Percentiles rank a stretch among this genome's conserved stretches.
phyloP scores from a whole-genome alignment of 2,797 vertebrate genomes.

The Astyanax mexicanus region DNA sequence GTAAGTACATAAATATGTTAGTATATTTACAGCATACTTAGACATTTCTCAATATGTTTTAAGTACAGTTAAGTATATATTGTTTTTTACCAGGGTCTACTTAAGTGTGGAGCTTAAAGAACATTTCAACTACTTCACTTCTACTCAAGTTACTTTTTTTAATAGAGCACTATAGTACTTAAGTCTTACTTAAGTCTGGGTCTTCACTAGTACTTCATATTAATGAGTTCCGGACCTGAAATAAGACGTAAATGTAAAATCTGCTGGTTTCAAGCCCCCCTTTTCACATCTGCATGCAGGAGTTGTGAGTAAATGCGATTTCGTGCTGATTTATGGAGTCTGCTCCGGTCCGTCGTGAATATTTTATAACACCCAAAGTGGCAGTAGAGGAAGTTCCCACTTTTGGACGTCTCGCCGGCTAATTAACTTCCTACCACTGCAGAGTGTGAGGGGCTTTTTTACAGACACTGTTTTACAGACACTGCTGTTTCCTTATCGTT shows the following conservation, averaged over 20 bases:
- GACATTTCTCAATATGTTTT: no score
- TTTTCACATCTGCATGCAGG: not conserved
- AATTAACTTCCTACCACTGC: slow-evolving; percentile 9
- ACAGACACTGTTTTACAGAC: not conserved
- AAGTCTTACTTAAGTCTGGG: no score
- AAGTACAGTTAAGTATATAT: no score
- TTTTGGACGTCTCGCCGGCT: not conserved
- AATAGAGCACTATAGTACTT: no score
- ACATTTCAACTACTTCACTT: no score
- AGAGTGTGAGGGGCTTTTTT: not conserved
- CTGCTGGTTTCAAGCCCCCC: slow-evolving; percentile 1
- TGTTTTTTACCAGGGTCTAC: no score
- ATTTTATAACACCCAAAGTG: not conserved
- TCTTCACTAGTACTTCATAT: no score
- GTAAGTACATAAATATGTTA: no score
- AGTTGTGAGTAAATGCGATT: not conserved
- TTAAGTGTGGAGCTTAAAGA: no score
- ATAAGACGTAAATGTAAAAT: not conserved
- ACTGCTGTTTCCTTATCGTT: not conserved
- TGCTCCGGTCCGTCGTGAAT: not conserved
- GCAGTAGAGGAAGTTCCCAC: slow-evolving; percentile 5
- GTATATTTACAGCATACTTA: no score
- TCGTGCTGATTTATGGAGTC: slow-evolving; percentile 1
- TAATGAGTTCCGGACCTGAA: not conserved
- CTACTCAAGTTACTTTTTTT: no score